Conservation (phyloP, 92 coral and sea anemone genomes). For the Zoanthus solanderi region DNA sequence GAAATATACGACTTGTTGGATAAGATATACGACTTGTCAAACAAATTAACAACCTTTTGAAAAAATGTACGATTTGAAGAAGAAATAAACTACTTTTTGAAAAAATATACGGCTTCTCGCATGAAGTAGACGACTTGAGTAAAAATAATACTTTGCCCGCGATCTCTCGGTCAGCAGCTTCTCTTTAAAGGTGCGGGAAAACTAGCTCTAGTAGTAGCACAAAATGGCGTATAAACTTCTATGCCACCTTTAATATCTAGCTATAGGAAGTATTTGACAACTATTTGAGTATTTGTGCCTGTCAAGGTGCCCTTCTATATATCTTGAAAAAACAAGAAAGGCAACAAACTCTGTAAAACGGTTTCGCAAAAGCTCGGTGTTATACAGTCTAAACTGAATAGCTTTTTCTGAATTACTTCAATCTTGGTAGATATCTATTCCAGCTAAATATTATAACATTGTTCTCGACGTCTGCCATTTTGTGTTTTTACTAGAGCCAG, state of each 20-base stretch:
- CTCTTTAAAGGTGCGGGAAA: not conserved
- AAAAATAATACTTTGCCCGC: no score
- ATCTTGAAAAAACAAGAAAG: slow-evolving; percentile 44
- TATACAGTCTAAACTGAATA: slow-evolving; percentile 55
- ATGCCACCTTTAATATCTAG: no score
- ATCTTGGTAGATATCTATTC: slow-evolving; percentile 50
- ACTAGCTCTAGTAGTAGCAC: no score
- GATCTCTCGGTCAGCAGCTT: no score
- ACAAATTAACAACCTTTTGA: no score
- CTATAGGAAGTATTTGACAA: no score
- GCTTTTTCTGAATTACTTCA: slow-evolving; percentile 32
- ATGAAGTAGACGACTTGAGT: not conserved
- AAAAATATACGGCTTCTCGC: not conserved
- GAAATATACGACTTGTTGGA: no score
- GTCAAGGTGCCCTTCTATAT: slow-evolving; percentile 15
- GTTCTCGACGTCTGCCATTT: not conserved
- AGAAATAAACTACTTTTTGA: no score
- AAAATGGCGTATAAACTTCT: no score
- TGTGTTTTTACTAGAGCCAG: no score
- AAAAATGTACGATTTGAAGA: no score
- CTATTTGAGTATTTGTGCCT: not conserved
- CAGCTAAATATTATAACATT: slow-evolving; percentile 29
- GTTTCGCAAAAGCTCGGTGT: slow-evolving; percentile 54
- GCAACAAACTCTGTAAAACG: slow-evolving; percentile 57
- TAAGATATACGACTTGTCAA: no score